phyloP scores from a whole-genome alignment of 1,140 invertebrate species.

The Cherax destructor region DNA sequence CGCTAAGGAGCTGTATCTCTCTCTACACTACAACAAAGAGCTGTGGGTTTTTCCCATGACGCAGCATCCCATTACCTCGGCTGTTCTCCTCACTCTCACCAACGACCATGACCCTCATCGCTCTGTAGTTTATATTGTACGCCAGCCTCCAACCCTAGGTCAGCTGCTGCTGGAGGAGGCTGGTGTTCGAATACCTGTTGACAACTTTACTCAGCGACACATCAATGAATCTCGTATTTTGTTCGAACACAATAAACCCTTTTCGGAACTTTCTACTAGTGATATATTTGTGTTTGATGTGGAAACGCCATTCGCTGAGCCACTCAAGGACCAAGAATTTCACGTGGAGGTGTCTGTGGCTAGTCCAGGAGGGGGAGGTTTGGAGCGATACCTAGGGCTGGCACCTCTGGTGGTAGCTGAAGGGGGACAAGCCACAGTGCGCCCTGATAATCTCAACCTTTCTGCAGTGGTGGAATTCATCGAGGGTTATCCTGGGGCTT shows the following conservation, averaged over 20 bases:
- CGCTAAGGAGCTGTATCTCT: constrained; percentile 84
- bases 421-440: constrained; percentile 84
- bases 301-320: constrained; percentile 78
- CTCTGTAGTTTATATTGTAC: constrained; percentile 83
- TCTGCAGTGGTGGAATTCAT: constrained; percentile 86
- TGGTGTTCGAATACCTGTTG: constrained; percentile 56
- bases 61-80: constrained; percentile 81
- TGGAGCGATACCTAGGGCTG: constrained; percentile 81
- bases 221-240: constrained; percentile 88
- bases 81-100: constrained; percentile 83
- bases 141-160: constrained; percentile 83
- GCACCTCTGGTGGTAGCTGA: constrained; percentile 85
- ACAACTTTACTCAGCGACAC: constrained; percentile 89
- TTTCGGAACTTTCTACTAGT: constrained; percentile 86
- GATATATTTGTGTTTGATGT: constrained; percentile 92
- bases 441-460: constrained; percentile 81
- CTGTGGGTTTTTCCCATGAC: constrained; percentile 91
- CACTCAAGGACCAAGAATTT: constrained; percentile 79
- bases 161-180: constrained; percentile 85
- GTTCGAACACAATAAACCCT: constrained; percentile 91
- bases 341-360: constrained; percentile 92
- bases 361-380: constrained; percentile 81
- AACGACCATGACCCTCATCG: constrained; percentile 82
- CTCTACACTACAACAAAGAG: constrained; percentile 81
- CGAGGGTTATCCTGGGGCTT: constrained; percentile 81